phyloP scores from a whole-genome alignment of 1,140 invertebrate genomes.

The Pogonomyrmex barbatus region DNA sequence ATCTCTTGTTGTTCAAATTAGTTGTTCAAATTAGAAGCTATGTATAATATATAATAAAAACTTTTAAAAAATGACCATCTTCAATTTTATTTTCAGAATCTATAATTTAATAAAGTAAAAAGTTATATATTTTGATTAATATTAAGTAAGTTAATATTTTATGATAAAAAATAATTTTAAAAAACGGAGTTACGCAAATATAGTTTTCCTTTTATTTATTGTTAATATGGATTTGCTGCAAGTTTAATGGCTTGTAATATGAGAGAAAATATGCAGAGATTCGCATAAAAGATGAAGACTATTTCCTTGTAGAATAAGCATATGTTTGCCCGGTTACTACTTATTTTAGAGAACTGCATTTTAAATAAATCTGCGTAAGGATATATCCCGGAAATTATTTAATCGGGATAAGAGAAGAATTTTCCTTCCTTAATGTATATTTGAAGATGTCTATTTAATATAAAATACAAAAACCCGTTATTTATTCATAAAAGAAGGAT shows the following conservation, averaged over 20 bases:
- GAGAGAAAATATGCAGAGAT: neutral
- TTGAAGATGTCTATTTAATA: constrained; percentile 13
- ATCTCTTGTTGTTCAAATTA: constrained; percentile 8
- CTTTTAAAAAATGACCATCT: neutral
- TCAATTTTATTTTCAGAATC: neutral
- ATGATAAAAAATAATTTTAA: too few relatives aligned
- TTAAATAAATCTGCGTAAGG: neutral
- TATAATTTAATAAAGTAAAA: neutral
- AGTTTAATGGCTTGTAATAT: neutral
- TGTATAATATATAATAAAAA: neutral
- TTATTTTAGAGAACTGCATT: constrained; percentile 23
- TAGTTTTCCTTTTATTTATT: neutral
- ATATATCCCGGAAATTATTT: constrained; percentile 2
- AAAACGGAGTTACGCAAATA: too few relatives aligned
- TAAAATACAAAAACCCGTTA: constrained; percentile 10
- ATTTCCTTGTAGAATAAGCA: constrained; percentile 2
- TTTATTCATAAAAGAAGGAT: neutral
- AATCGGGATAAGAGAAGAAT: neutral
- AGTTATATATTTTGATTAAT: neutral
- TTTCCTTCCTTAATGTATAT: constrained; percentile 20
- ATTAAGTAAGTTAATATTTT: neutral
- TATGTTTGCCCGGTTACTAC: neutral
- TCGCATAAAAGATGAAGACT: neutral
- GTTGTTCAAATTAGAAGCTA: constrained; percentile 10
- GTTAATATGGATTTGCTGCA: neutral